phyloP scores from a whole-genome alignment of 2,888 invertebrate genomes.

The Didymodactylos carnosus region DNA sequence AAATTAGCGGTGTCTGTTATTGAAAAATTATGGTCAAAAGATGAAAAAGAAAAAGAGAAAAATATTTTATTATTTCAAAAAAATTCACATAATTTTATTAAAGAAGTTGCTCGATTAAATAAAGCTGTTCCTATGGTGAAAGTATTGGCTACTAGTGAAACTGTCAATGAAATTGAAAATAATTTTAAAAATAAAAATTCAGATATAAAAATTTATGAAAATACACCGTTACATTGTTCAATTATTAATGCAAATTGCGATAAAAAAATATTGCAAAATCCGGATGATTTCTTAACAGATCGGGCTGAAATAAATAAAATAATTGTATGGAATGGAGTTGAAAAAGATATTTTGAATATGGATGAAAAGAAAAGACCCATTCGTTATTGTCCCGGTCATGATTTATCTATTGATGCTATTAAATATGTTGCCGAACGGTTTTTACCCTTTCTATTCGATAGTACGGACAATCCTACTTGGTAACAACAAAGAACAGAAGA shows the following conservation, averaged over 20 bases:
- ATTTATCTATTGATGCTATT: background rate
- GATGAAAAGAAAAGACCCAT: background rate
- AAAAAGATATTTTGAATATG: background rate
- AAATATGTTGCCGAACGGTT: background rate
- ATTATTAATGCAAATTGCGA: background rate
- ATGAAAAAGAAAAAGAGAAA: background rate
- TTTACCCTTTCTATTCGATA: background rate
- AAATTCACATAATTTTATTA: background rate
- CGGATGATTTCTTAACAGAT: background rate
- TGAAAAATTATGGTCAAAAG: background rate
- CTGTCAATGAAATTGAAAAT: no score
- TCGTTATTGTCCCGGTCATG: background rate
- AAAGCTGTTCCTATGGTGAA: background rate
- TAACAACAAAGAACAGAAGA: no score
- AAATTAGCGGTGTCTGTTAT: background rate
- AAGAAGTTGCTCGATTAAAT: background rate
- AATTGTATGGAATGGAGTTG: background rate
- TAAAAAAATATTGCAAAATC: background rate
- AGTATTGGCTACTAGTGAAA: background rate
- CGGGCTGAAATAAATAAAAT: background rate
- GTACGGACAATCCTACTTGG: no score
- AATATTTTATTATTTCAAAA: background rate
- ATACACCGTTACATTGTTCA: background rate
- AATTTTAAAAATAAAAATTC: no score
- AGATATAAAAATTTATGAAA: no score